Percentiles rank a stretch among this genome's conserved stretches.
These are phyloP conservation scores for Copsychus sechellarum DNA, from an alignment of 2,113 vertebrate genomes.

Conservation along the genomic window DNA sequence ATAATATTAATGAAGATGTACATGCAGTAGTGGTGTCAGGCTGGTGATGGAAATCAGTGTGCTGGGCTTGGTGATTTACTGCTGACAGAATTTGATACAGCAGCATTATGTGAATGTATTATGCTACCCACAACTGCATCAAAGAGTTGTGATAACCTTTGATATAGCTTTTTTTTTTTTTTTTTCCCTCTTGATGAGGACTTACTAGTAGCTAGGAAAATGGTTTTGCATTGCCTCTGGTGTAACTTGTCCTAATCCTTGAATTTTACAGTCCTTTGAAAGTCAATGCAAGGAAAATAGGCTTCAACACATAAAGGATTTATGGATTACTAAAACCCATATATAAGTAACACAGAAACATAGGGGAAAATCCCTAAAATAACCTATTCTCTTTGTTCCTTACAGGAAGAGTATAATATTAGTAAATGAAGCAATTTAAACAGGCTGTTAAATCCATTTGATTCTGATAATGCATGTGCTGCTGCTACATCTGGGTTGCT, in stretches of 20 bases:
- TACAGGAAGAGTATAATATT: neutral
- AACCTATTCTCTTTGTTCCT: neutral
- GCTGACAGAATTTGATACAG: neutral
- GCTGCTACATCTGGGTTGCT: constrained; percentile 20
- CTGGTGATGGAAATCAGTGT: constrained; percentile 35
- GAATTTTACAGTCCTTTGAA: constrained; percentile 57
- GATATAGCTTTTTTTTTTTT: neutral
- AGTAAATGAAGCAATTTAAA: neutral
- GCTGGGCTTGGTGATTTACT: neutral
- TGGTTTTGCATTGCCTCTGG: constrained; percentile 8
- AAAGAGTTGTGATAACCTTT: constrained; percentile 28
- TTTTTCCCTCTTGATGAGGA: neutral
- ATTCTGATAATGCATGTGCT: neutral
- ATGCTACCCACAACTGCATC: neutral
- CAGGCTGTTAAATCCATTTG: neutral
- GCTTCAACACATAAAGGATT: constrained; percentile 20
- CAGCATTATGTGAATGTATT: neutral
- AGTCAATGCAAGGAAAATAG: constrained; percentile 36
- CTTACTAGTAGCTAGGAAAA: neutral
- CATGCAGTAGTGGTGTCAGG: constrained; percentile 39
- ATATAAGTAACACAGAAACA: neutral
- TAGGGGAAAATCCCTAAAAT: neutral
- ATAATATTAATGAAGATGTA: constrained; percentile 74
- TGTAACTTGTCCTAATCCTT: constrained; percentile 55
- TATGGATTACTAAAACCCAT: neutral